phyloP scores from a whole-genome alignment of 92 coral and sea anemone genomes.

The Parazoanthus darwini region DNA sequence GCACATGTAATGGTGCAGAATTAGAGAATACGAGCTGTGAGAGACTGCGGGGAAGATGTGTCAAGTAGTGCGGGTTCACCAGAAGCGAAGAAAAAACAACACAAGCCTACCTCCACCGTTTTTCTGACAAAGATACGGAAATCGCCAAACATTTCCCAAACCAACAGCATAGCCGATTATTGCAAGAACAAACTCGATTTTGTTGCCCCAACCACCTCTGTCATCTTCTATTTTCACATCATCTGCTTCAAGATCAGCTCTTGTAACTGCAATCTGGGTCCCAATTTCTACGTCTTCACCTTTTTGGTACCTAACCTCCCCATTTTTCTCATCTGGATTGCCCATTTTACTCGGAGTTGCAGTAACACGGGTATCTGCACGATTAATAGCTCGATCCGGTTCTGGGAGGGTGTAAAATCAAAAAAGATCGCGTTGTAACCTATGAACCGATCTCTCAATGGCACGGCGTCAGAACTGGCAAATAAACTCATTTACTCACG shows the following conservation, averaged over 20 bases:
- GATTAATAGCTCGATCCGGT: neutral
- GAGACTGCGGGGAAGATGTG: neutral
- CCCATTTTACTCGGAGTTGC: neutral
- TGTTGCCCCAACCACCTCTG: conserved; percentile 42
- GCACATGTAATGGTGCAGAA: neutral
- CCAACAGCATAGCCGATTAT: conserved; percentile 43
- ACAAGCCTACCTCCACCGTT: conserved; percentile 36
- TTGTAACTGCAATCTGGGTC: conserved; percentile 27
- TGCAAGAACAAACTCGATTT: conserved; percentile 33
- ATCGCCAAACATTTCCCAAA: conserved; percentile 45
- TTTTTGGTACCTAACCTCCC: conserved; percentile 25
- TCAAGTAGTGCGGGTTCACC: neutral
- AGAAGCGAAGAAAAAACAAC: neutral
- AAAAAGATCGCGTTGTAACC: neutral
- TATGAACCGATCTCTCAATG: conserved; percentile 16
- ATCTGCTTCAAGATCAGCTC: conserved; percentile 25
- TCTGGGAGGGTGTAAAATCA: neutral
- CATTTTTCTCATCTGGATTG: conserved; percentile 18
- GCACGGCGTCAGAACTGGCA: conserved; percentile 12
- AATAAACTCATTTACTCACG: conserved; percentile 25
- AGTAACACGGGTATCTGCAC: neutral
- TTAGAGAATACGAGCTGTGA: neutral
- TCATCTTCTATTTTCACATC: conserved; percentile 37
- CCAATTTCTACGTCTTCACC: conserved; percentile 39
- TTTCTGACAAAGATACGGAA: conserved; percentile 42